Evolutionary conservation across 2,888 invertebrate species (phyloP).

Genomic region (Hypolimnas misippus): DNA sequence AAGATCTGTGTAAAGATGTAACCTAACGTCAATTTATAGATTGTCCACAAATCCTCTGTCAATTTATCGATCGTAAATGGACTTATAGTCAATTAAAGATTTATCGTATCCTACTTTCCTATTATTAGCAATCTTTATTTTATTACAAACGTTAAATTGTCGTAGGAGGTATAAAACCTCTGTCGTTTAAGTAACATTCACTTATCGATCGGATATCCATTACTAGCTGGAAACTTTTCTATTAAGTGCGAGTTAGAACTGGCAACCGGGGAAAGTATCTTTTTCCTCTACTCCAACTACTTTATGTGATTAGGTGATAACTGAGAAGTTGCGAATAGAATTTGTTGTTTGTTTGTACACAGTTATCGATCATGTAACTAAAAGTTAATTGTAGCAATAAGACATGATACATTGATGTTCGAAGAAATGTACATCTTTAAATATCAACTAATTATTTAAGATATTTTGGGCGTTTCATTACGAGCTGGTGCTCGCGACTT

Average conservation of each 20-base stretch:
- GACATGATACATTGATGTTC: no score
- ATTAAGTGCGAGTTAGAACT: conserved; percentile 55
- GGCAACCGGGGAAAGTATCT: conserved; percentile 47
- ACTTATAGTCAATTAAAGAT: conserved; percentile 11
- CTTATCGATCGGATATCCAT: conserved; percentile 45
- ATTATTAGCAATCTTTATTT: conserved; percentile 23
- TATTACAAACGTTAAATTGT: conserved; percentile 22
- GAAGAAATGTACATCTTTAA: no score
- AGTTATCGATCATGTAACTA: conserved; percentile 24
- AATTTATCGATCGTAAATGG: conserved; percentile 45
- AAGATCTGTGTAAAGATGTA: background rate
- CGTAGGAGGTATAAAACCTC: background rate
- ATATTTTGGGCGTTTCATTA: no score
- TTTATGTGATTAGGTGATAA: conserved; percentile 52
- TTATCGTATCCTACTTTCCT: conserved; percentile 11
- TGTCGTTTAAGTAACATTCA: conserved; percentile 27
- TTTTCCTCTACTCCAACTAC: conserved; percentile 50
- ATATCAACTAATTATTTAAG: no score
- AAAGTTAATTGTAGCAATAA: no score
- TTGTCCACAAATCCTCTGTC: conserved; percentile 40
- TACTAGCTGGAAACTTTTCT: conserved; percentile 55
- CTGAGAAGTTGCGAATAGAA: conserved; percentile 39
- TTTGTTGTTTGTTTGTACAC: conserved; percentile 44
- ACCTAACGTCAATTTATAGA: conserved; percentile 15
- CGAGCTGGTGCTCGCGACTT: no score